Conservation (phyloP, 2,888 invertebrate species). For the Trilocha varians region DNA sequence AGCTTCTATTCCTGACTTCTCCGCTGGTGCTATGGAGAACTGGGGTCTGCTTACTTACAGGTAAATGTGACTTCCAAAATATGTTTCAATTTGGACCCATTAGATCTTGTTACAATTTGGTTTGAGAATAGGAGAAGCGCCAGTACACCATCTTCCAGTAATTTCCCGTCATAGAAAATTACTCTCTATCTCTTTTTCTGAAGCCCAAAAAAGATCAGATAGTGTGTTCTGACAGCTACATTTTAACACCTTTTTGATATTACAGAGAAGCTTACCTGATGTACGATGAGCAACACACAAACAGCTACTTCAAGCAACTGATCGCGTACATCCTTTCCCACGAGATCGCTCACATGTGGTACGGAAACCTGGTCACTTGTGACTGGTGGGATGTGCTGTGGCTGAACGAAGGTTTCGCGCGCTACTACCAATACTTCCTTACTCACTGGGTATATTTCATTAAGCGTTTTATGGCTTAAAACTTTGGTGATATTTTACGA, state of each 20-base stretch:
- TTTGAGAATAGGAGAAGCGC: no score
- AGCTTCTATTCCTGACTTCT: slow-evolving; percentile 84
- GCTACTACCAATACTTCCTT: slow-evolving; percentile 80
- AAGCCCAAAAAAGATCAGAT: no score
- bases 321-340: slow-evolving; percentile 77
- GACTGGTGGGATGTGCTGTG: slow-evolving; percentile 78
- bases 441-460: slow-evolving; percentile 61
- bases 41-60: slow-evolving; percentile 87
- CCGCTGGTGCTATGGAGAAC: slow-evolving; percentile 88
- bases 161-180: no score
- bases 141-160: no score
- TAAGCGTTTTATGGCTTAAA: no score
- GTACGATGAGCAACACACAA: slow-evolving; percentile 50
- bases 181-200: no score
- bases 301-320: slow-evolving; percentile 56
- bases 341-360: slow-evolving; percentile 84
- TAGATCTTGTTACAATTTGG: neutral
- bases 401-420: slow-evolving; percentile 80
- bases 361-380: slow-evolving; percentile 77
- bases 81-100: neutral
- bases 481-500: no score
- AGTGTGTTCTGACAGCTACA: neutral
- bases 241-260: neutral
- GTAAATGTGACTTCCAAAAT: slow-evolving; percentile 30
- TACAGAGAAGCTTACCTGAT: slow-evolving; percentile 60